phyloP scores from a whole-genome alignment of 2,113 vertebrate genomes.

The Azemiops feae region DNA sequence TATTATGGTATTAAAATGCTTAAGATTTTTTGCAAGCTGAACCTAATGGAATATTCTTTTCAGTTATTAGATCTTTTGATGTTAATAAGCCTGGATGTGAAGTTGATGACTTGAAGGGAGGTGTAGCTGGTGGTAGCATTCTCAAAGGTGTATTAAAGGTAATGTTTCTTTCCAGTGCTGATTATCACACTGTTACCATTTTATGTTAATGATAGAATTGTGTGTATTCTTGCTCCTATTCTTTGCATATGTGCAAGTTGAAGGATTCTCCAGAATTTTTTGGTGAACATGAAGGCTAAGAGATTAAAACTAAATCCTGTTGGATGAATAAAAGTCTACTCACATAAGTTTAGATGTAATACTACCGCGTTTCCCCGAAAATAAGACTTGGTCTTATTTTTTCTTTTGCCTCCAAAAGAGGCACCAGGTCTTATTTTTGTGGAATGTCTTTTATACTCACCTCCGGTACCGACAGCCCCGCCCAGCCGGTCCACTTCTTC shows the following conservation, averaged over 20 bases:
- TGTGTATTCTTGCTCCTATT: not conserved
- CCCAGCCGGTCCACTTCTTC: no score
- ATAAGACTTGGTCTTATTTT: no score
- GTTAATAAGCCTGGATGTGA: slow-evolving; percentile 99
- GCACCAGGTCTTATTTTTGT: no score
- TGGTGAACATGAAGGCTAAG: not conserved
- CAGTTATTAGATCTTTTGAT: slow-evolving; percentile 97
- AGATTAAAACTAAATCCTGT: not conserved
- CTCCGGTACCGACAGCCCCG: no score
- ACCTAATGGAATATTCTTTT: slow-evolving; percentile 37
- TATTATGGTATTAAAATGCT: not conserved
- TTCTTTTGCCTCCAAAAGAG: no score
- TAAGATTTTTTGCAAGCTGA: not conserved
- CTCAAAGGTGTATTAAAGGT: slow-evolving; percentile 98
- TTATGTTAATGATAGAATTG: not conserved
- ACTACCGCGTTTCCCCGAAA: not conserved
- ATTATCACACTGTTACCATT: not conserved
- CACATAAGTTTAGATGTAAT: not conserved
- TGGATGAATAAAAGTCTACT: not conserved
- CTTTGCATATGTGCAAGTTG: not conserved
- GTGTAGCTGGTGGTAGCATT: slow-evolving; percentile 97
- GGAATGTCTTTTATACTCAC: no score
- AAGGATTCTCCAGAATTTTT: not conserved
- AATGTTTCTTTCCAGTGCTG: slow-evolving; percentile 2
- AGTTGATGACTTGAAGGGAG: slow-evolving; percentile 96